phyloP scores from a whole-genome alignment of 2,797 vertebrate species.

The Karalla daura region DNA sequence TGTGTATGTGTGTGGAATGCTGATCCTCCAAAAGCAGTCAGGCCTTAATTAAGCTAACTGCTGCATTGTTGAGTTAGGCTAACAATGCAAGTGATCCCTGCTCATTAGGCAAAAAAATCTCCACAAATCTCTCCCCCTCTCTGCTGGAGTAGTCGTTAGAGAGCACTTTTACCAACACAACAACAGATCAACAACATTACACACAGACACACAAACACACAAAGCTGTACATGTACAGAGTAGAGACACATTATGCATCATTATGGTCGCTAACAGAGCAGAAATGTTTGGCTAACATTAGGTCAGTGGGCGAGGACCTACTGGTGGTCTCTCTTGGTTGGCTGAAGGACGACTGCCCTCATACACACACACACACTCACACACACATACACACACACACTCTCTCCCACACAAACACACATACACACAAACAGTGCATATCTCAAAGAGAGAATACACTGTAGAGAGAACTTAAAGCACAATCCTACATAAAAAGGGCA shows the following conservation, averaged over 20 bases:
- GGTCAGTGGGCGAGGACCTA: conserved; percentile 35
- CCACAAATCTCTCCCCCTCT: conserved; percentile 59
- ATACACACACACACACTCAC: not conserved
- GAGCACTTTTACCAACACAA: conserved; percentile 39
- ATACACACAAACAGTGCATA: not conserved
- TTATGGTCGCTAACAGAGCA: conserved; percentile 59
- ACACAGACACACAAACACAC: conserved; percentile 11
- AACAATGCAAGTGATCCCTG: conserved; percentile 73
- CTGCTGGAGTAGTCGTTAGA: conserved; percentile 52
- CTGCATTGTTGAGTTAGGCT: conserved; percentile 66
- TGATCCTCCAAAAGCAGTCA: conserved; percentile 65
- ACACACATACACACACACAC: not conserved
- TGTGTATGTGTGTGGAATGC: conserved; percentile 27
- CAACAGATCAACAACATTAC: conserved; percentile 58
- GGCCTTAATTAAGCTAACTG: conserved; percentile 73
- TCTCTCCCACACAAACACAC: conserved; percentile 5
- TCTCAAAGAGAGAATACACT: not conserved
- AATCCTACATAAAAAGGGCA: not conserved
- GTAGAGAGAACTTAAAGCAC: not conserved
- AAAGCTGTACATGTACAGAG: conserved; percentile 22
- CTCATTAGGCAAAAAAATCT: conserved; percentile 72
- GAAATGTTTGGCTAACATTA: conserved; percentile 53
- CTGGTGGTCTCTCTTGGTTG: conserved; percentile 19
- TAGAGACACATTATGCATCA: conserved; percentile 44
- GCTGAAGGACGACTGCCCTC: not conserved